phyloP scores from a whole-genome alignment of 2,888 invertebrate genomes.

The Neoaliturus tenellus region DNA sequence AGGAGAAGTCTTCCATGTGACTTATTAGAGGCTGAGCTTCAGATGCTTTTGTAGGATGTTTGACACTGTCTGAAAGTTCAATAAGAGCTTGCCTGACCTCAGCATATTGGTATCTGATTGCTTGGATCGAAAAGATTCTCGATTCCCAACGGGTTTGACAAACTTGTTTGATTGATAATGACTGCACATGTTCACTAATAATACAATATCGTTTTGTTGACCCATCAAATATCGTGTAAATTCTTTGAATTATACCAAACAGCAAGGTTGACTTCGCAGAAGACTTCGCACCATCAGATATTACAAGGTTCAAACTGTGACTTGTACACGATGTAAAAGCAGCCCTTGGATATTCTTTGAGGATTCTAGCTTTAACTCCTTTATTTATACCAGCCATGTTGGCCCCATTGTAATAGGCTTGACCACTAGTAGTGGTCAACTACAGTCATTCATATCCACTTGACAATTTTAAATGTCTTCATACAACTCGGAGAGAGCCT shows the following conservation, averaged over 20 bases:
- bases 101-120: conserved; percentile 57
- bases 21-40: conserved; percentile 14
- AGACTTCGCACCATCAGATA: conserved; percentile 59
- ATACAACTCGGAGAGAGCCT: conserved; percentile 58
- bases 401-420: conserved; percentile 63
- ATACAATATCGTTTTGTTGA: conserved; percentile 58
- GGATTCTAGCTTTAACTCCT: conserved; percentile 61
- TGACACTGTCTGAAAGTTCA: background rate
- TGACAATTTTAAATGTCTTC: conserved; percentile 38
- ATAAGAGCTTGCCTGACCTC: conserved; percentile 1
- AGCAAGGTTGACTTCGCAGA: conserved; percentile 60
- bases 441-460: conserved; percentile 61
- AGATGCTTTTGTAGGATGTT: conserved; percentile 13
- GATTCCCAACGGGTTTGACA: conserved; percentile 63
- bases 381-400: conserved; percentile 62
- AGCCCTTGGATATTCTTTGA: conserved; percentile 57
- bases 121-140: conserved; percentile 56
- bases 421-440: no score
- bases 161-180: conserved; percentile 55
- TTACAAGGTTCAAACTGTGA: conserved; percentile 60
- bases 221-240: conserved; percentile 58
- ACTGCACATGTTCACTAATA: conserved; percentile 57
- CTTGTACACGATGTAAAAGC: conserved; percentile 59
- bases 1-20: conserved; percentile 18
- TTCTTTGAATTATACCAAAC: conserved; percentile 61